phyloP scores from a whole-genome alignment of 2,113 vertebrate species.

The Willisornis vidua region DNA sequence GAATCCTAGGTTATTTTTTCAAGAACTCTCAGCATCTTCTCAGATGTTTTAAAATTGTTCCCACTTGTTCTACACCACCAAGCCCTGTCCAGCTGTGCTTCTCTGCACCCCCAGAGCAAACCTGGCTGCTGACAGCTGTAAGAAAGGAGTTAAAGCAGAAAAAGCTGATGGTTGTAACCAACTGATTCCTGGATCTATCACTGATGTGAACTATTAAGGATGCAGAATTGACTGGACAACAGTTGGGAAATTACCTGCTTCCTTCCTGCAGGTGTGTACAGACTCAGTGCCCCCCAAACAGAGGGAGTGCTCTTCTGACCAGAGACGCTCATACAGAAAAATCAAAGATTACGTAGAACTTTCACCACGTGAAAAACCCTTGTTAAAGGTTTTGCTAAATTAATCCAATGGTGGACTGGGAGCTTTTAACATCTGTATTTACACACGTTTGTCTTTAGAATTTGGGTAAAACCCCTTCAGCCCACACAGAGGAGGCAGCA shows the following conservation, averaged over 20 bases:
- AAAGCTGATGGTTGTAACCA: not conserved
- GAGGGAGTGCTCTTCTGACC: not conserved
- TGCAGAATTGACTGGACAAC: not conserved
- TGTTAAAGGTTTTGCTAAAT: not conserved
- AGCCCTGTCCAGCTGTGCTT: not conserved
- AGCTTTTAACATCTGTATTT: not conserved
- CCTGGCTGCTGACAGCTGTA: not conserved
- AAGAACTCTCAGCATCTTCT: not conserved
- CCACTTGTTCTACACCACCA: not conserved
- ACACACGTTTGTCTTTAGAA: not conserved
- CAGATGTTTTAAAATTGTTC: not conserved
- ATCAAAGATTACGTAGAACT: not conserved
- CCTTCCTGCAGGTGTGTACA: not conserved
- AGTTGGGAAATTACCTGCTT: not conserved
- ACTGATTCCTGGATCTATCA: not conserved
- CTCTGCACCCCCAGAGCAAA: not conserved
- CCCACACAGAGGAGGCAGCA: not conserved
- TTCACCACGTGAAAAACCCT: not conserved
- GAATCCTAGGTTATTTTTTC: not conserved
- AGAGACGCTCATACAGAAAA: not conserved
- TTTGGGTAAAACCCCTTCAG: not conserved
- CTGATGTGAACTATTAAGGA: not conserved
- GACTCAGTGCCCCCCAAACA: not conserved
- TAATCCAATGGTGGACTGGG: not conserved
- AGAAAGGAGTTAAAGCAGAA: not conserved